Evolutionary conservation across 2,113 vertebrate species (phyloP).

Genomic region (Bothrops jararaca): DNA sequence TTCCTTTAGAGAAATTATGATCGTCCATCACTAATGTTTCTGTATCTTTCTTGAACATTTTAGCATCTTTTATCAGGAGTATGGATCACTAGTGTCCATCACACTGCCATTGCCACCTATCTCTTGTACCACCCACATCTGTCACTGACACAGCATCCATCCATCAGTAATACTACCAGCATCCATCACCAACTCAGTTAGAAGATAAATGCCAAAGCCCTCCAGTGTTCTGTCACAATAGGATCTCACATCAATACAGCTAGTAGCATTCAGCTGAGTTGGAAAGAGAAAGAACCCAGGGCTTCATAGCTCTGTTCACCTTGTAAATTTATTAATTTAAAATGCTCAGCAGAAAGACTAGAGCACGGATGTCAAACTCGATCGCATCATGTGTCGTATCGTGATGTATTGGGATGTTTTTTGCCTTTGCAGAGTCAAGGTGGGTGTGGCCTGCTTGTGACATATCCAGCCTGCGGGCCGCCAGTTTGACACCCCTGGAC

Average conservation of each 20-base stretch:
- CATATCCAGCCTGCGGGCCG: no score
- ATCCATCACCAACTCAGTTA: not conserved
- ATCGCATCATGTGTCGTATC: no score
- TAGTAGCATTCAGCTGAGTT: not conserved
- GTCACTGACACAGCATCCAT: not conserved
- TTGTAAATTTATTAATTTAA: slow-evolving; percentile 50
- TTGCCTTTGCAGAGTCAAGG: no score
- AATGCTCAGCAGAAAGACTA: not conserved
- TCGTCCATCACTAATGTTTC: not conserved
- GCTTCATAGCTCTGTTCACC: slow-evolving; percentile 20
- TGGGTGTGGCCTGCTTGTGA: no score
- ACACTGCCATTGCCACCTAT: not conserved
- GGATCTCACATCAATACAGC: not conserved
- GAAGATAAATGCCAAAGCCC: not conserved
- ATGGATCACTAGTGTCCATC: not conserved
- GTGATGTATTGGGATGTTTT: no score
- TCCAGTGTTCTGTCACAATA: not conserved
- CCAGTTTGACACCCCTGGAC: no score
- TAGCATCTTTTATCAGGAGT: not conserved
- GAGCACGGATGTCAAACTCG: no score
- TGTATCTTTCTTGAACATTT: not conserved
- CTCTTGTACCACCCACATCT: not conserved
- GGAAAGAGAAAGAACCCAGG: not conserved
- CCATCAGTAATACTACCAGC: not conserved
- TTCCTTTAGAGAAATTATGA: not conserved